These are phyloP conservation scores for Elaeidobius kamerunicus DNA, from an alignment of 2,888 invertebrate genomes.

Conservation along the genomic window DNA sequence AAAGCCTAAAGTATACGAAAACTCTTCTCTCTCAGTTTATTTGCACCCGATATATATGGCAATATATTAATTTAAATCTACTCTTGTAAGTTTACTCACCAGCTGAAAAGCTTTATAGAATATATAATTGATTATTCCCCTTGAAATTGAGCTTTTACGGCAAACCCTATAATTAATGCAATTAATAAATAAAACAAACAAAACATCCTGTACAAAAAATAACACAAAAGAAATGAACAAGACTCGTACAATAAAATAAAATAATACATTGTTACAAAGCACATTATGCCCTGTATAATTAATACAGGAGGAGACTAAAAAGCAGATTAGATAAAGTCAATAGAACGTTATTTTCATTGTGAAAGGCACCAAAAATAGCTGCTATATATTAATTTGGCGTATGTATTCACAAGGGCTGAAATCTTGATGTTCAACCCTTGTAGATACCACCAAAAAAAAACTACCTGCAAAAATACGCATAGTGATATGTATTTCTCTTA, in stretches of 20 bases:
- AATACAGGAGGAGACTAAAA: not conserved
- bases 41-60: no score
- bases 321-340: slow-evolving; percentile 2
- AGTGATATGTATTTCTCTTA: slow-evolving; percentile 21
- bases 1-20: no score
- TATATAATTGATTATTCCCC: not conserved
- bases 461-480: slow-evolving; percentile 12
- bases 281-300: not conserved
- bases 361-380: slow-evolving; percentile 14
- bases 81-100: no score
- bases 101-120: not conserved
- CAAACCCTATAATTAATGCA: slow-evolving; percentile 1
- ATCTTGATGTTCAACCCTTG: not conserved
- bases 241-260: slow-evolving; percentile 10
- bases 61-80: no score
- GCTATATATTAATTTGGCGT: slow-evolving; percentile 1
- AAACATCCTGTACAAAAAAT: slow-evolving; percentile 7
- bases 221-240: slow-evolving; percentile 18
- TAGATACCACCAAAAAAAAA: not conserved
- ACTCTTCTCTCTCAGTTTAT: no score
- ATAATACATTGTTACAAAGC: not conserved
- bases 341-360: not conserved
- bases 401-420: not conserved
- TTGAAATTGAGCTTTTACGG: not conserved
- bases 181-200: not conserved